Evolutionary conservation across 2,113 vertebrate genomes (phyloP), one percentile per base, ranked within the genome.

Genomic region (Conger conger): DNA sequence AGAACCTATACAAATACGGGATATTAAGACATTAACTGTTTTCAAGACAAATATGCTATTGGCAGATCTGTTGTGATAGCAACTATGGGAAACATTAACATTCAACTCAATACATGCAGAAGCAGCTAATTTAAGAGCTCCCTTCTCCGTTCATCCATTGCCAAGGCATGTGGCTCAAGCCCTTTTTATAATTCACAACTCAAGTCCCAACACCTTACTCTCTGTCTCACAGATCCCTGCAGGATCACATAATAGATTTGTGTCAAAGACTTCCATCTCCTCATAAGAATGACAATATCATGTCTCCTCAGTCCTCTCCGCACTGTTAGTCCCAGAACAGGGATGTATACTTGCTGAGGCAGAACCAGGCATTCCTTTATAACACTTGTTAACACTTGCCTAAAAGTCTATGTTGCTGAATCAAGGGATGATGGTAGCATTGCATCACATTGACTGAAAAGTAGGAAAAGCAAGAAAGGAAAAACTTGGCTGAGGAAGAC

Each of bases 271-370:
- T 18, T 60, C 77, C 33, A 80, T 84, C 60, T 84, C 60, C 82
- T 86, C 82, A 84, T 80, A 33, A 53, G 40, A 86, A 81, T 83
- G 83, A 86, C 78, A 83, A 80, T 76, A 33, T 13, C n/a, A 77
- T 27, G 35, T 83, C 54, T 60, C 81, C 77, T 80, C 40, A 27
- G 40, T 33, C 23, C 77, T 27, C 68, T 27, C 33, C 77, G 18
- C n/a, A 38, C 38, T 78, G 80, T 76, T 82, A 78, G 53, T 86
- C 81, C 54, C 68, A 82, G 81, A 79, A 30, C 37, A 79, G 17
- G 42, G 76, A 68, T 86, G 80, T 33, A 83, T 80, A 68, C 82
- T 73, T 23, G 16, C 16, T 11, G 23, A 77, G 68, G 20, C 76
- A 33, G 80, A 23, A 76, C 76, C 5, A 20, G 79, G 16, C 79